phyloP scores from a whole-genome alignment of 2,113 vertebrate genomes.

The Mohoua ochrocephala region DNA sequence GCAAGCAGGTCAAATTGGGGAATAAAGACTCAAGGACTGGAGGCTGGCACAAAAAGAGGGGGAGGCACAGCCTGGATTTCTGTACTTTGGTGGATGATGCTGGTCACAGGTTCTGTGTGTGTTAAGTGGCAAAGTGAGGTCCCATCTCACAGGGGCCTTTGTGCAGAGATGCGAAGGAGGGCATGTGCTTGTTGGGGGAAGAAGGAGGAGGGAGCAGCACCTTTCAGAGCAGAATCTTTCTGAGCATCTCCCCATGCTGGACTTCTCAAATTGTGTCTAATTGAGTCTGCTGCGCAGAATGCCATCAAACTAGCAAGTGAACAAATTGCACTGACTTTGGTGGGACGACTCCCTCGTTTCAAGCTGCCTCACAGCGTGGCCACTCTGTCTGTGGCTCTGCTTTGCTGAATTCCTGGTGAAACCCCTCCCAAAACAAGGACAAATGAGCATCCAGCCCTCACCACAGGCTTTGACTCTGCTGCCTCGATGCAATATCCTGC shows the following conservation, averaged over 20 bases:
- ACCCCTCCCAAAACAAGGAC: neutral
- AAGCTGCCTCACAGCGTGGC: accelerated
- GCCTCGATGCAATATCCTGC: neutral
- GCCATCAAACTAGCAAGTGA: neutral
- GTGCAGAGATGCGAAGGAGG: neutral
- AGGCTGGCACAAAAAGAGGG: neutral
- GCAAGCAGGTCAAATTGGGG: neutral
- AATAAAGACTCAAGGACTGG: accelerated
- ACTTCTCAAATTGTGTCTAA: neutral
- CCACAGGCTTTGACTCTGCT: accelerated
- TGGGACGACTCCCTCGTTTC: accelerated
- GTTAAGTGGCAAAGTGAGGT: neutral
- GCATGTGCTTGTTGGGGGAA: accelerated
- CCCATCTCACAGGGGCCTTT: neutral
- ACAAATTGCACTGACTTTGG: neutral
- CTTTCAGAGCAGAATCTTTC: neutral
- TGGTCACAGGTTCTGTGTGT: accelerated
- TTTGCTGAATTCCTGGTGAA: neutral
- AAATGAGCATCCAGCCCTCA: neutral
- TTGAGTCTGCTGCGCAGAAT: neutral
- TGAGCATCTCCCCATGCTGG: neutral
- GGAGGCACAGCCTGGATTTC: neutral
- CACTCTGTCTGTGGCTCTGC: neutral
- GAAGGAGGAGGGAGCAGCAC: neutral
- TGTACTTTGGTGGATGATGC: neutral